Percentiles rank a stretch among this genome's conserved stretches.
Evolutionary conservation across 1,140 invertebrate genomes (phyloP).

Genomic region (Diabrotica virgifera): DNA sequence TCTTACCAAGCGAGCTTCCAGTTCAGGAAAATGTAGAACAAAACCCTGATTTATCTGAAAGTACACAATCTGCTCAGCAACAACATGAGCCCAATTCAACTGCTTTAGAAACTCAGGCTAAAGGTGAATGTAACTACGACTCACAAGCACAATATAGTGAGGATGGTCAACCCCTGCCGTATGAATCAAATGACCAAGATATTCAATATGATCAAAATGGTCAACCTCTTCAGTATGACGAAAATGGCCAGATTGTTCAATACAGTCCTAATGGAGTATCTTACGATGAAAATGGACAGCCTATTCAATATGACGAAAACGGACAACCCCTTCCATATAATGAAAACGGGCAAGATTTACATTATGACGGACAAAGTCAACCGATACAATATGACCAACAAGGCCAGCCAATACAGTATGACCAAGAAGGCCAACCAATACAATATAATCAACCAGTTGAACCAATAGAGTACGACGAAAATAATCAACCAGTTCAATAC

Average conservation of each 20-base stretch:
- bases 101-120: neutral
- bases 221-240: conserved; percentile 33
- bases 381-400: conserved; percentile 16
- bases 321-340: conserved; percentile 13
- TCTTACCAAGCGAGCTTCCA: no score
- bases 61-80: conserved; percentile 6
- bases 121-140: no score
- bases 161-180: conserved; percentile 15
- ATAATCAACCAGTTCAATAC: conserved; percentile 14
- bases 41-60: no score
- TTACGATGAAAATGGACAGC: conserved; percentile 37
- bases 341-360: neutral
- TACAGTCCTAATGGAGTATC: neutral
- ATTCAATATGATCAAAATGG: conserved; percentile 18
- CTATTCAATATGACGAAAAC: conserved; percentile 26
- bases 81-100: conserved; percentile 21
- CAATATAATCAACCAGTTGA: conserved; percentile 21
- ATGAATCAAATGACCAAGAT: neutral
- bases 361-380: conserved; percentile 18
- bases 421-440: conserved; percentile 16
- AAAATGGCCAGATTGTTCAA: conserved; percentile 29
- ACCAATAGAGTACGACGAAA: conserved; percentile 14
- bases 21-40: no score
- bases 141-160: conserved; percentile 14
- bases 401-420: conserved; percentile 5